A percentile compares a stretch with the other conserved stretches of the same genome.
Evolutionary conservation across 92 coral and sea anemone genomes (phyloP).

Genomic region (Galaxea fascicularis): DNA sequence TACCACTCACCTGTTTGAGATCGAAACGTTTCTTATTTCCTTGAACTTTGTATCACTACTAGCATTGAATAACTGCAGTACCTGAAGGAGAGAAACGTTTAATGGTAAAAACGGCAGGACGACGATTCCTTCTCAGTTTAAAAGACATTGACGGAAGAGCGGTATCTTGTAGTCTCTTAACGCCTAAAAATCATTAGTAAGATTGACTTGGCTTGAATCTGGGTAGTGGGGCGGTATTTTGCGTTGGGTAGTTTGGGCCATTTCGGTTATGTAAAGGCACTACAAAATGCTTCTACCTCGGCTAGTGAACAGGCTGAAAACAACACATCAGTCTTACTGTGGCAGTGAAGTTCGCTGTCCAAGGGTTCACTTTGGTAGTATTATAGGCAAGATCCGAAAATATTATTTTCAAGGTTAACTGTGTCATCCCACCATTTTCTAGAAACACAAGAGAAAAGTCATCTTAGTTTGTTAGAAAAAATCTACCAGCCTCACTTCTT

Average conservation of each 20-base stretch:
- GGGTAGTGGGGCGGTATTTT: too few relatives aligned
- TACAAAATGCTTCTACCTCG: too few relatives aligned
- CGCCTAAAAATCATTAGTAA: too few relatives aligned
- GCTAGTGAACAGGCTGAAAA: too few relatives aligned
- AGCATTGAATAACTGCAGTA: background rate
- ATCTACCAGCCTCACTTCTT: too few relatives aligned
- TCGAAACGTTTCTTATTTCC: background rate
- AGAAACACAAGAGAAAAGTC: background rate
- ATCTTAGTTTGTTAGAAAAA: background rate
- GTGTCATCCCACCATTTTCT: background rate
- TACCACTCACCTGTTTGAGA: constrained; percentile 1
- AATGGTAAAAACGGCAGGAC: background rate
- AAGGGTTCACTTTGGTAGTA: background rate
- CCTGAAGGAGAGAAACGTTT: background rate
- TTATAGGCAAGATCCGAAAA: constrained; percentile 20
- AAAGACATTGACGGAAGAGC: too few relatives aligned
- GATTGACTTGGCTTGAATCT: too few relatives aligned
- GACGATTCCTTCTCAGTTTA: too few relatives aligned
- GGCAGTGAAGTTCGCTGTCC: background rate
- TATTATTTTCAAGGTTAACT: constrained; percentile 5
- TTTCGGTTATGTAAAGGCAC: too few relatives aligned
- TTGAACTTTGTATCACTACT: background rate
- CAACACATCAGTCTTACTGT: constrained; percentile 21
- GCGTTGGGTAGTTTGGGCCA: too few relatives aligned
- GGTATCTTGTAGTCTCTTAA: too few relatives aligned